These are phyloP conservation scores for Drosophila gunungcola DNA, from an alignment of 1,140 invertebrate genomes.

Conservation along the genomic window DNA sequence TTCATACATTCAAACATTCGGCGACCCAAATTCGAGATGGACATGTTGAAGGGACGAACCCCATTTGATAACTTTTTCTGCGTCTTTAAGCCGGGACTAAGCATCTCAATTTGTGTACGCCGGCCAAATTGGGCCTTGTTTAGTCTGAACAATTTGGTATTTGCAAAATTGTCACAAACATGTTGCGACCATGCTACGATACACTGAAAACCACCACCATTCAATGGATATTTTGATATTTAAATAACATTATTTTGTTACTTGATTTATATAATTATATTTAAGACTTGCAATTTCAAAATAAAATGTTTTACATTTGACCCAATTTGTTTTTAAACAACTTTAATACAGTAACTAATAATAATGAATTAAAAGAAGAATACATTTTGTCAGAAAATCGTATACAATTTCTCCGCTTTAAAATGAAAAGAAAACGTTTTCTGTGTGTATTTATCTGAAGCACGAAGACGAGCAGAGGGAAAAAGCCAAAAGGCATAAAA, in stretches of 20 bases:
- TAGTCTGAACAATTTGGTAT: background rate
- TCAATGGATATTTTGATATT: background rate
- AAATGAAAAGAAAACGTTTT: conserved; percentile 1
- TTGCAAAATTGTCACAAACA: background rate
- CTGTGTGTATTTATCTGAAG: conserved; percentile 4
- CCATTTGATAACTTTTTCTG: background rate
- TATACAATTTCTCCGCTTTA: background rate
- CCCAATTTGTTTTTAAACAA: too few relatives aligned
- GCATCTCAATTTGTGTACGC: conserved; percentile 20
- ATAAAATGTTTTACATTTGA: too few relatives aligned
- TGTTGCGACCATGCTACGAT: background rate
- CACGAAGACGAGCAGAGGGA: conserved; percentile 23
- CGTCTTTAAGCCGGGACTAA: background rate
- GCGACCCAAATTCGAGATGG: conserved; percentile 12
- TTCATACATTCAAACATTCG: conserved; percentile 11
- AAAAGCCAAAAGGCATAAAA: conserved; percentile 49
- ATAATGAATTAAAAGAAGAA: too few relatives aligned
- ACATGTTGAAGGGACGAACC: background rate
- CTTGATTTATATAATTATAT: too few relatives aligned
- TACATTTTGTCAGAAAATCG: background rate
- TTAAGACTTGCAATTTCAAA: too few relatives aligned
- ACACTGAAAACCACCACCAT: background rate
- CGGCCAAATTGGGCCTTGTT: background rate
- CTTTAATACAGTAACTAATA: too few relatives aligned
- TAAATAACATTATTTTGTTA: too few relatives aligned